Conservation (phyloP, 2,113 vertebrate genomes). For the Tragulus kanchil region DNA sequence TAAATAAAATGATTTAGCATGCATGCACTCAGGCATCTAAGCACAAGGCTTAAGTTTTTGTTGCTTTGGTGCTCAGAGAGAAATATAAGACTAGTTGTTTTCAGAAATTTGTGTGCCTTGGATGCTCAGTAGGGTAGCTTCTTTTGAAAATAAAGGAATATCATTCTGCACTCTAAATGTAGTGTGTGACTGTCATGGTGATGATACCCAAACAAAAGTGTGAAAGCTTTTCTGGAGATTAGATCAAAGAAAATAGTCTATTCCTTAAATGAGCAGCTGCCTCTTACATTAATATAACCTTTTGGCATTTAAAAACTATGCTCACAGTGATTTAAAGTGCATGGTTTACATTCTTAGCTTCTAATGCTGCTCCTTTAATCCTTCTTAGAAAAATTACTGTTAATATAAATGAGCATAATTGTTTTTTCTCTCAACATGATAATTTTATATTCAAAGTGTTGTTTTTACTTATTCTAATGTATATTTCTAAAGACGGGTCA, state of each 20-base stretch:
- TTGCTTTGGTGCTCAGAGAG: conserved; percentile 10
- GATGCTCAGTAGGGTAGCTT: not conserved
- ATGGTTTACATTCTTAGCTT: not conserved
- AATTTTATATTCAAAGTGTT: conserved; percentile 61
- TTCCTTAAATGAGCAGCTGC: not conserved
- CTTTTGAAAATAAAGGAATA: conserved; percentile 36
- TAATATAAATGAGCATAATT: not conserved
- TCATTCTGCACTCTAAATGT: not conserved
- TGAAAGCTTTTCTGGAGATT: conserved; percentile 9
- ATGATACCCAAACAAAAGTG: not conserved
- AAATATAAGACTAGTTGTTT: not conserved
- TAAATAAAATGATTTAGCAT: not conserved
- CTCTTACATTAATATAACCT: not conserved
- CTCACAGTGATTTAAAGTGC: not conserved
- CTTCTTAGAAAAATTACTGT: conserved; percentile 10
- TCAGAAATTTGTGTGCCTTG: not conserved
- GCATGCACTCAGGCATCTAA: not conserved
- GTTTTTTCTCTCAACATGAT: not conserved
- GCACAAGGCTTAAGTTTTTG: conserved; percentile 4
- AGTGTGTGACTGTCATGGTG: not conserved
- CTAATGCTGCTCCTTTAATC: not conserved
- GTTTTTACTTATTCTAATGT: conserved; percentile 44
- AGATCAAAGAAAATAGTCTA: not conserved
- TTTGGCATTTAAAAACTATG: not conserved
- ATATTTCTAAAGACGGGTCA: conserved; percentile 51